A percentile compares a stretch with the other conserved stretches of the same genome.
phyloP scores from a whole-genome alignment of 2,113 vertebrate species.

The Ctenodactylus gundi region DNA sequence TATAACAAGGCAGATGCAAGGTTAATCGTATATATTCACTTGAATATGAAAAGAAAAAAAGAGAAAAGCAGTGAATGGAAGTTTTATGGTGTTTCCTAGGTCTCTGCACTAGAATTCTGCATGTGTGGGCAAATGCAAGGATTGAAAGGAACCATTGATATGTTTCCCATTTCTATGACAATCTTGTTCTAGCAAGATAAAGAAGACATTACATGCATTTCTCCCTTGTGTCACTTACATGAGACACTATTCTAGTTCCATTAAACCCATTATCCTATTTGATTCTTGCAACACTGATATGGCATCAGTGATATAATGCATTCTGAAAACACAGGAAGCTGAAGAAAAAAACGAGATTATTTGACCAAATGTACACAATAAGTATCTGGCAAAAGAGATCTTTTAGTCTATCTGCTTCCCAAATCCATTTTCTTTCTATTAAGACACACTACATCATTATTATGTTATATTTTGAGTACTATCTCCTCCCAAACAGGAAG shows the following conservation, averaged over 20 bases:
- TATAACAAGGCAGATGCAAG: neutral
- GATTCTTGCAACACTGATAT: neutral
- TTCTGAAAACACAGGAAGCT: neutral
- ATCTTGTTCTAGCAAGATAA: neutral
- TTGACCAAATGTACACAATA: neutral
- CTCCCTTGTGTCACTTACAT: neutral
- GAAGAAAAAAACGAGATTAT: neutral
- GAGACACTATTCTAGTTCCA: neutral
- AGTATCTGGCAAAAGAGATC: neutral
- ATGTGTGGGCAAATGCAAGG: neutral
- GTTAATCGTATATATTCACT: neutral
- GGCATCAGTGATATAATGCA: neutral
- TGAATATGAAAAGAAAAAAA: neutral
- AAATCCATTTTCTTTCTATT: neutral
- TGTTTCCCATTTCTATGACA: neutral
- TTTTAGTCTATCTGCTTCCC: neutral
- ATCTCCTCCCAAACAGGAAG: neutral
- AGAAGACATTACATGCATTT: neutral
- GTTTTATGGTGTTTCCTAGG: neutral
- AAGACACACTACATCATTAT: neutral
- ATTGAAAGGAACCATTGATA: neutral
- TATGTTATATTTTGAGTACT: neutral
- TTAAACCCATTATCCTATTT: neutral
- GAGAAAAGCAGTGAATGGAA: neutral
- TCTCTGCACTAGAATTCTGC: neutral